Base-by-base conservation (phyloP, 2,888 invertebrate genomes). In the Rhyacophila evoluta region DNA sequence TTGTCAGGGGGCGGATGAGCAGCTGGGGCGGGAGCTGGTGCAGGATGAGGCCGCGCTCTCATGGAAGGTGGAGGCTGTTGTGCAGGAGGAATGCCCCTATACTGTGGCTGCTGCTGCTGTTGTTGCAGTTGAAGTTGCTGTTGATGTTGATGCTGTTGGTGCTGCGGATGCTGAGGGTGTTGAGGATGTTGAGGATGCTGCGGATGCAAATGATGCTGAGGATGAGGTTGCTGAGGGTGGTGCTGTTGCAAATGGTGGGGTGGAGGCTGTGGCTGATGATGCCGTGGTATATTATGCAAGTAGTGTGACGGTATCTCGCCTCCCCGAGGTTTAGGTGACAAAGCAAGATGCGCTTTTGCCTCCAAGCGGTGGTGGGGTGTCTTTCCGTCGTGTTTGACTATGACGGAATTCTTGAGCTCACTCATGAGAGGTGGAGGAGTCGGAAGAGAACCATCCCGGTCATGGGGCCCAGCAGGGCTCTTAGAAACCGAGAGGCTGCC, bases 371-470 rank as follows among this genome's bases (percentile, higher is more conserved):
- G 88, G 84, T 92, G 92, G 4, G 87, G 85, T 78, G 87, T 87
- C 85, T 94, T 93, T 75, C 91, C 92, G 84, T 94, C 94, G 86
- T 94, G 94, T 85, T 95, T 94, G 81, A 95, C 95, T 86, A 95
- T 95, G 85, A 95, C 95, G 84, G 94, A 93, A 86, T 92, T 94
- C 86, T 94, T 94, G 84, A 90, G 88, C 86, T 94, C 94, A 83
- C 92, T 91, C 83, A 93, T 89, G 78, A 94, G 87, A 3, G 93
- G 92, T 74, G 94, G 93, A 15, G 93, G 93, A 82, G 93, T 93
- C 79, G 92, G 92, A 77, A 93, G 86, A 74, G 87, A 83, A 77
- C 83, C 82, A 72, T 86, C 86, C 79, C 85, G 80, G 68, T 85
- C 85, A 79, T 85, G 81, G 87, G 84, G 86, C 86, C 83, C 86